Conservation (phyloP, 2,113 vertebrate genomes). For the Scomber japonicus region DNA sequence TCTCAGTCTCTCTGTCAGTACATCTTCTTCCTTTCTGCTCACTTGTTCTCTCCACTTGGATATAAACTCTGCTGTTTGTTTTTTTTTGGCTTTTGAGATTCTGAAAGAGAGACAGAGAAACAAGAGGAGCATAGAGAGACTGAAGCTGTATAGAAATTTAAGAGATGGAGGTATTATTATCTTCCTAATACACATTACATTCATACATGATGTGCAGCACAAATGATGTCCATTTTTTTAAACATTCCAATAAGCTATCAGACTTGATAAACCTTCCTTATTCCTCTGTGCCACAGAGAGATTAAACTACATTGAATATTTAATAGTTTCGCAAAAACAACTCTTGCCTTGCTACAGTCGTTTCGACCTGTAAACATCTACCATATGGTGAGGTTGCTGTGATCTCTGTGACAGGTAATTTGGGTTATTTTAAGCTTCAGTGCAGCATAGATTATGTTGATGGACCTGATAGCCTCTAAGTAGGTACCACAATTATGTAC, state of each 20-base stretch:
- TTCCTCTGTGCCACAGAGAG: too few species aligned
- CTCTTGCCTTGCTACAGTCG: background rate
- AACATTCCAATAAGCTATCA: background rate
- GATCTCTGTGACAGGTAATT: slow-evolving; percentile 18
- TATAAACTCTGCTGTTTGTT: slow-evolving; percentile 6
- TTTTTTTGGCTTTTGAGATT: slow-evolving; percentile 29
- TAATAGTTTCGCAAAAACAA: background rate
- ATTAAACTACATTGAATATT: background rate
- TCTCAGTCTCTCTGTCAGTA: slow-evolving; percentile 29
- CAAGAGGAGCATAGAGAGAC: background rate
- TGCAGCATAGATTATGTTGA: slow-evolving; percentile 22
- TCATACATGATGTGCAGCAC: slow-evolving; percentile 17
- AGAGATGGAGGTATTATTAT: slow-evolving; percentile 5
- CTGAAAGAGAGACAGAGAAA: slow-evolving; percentile 8
- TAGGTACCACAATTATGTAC: slow-evolving; percentile 30
- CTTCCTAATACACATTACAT: slow-evolving; percentile 6
- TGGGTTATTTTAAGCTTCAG: slow-evolving; percentile 20
- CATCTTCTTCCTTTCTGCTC: slow-evolving; percentile 12
- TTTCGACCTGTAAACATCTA: slow-evolving; percentile 7
- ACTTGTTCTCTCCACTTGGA: slow-evolving; percentile 22
- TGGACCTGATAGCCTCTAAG: slow-evolving; percentile 26
- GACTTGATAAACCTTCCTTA: background rate
- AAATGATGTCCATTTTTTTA: background rate
- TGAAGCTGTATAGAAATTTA: slow-evolving; percentile 11
- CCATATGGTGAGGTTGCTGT: slow-evolving; percentile 1